phyloP scores from a whole-genome alignment of 2,797 vertebrate genomes.

The Leucoraja ocellata region DNA sequence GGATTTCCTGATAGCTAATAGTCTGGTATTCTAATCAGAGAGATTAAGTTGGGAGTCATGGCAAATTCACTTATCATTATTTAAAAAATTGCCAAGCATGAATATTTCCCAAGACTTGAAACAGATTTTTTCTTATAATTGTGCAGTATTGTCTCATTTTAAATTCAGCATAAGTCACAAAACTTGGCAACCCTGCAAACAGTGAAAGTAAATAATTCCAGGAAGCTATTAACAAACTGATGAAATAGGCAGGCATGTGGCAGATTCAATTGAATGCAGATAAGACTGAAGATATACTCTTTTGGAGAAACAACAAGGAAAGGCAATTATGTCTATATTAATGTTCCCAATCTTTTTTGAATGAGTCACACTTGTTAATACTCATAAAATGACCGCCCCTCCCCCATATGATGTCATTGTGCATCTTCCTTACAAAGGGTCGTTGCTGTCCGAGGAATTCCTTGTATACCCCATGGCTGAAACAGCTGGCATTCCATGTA shows the following conservation, averaged over 20 bases:
- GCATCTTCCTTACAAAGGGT: too few relatives aligned
- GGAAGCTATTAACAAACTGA: background rate
- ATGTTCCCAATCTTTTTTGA: too few relatives aligned
- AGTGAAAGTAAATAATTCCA: background rate
- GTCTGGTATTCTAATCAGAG: conserved; percentile 19
- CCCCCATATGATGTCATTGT: too few relatives aligned
- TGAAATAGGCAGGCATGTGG: background rate
- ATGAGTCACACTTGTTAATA: too few relatives aligned
- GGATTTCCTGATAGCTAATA: conserved; percentile 1
- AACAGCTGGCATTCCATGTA: too few relatives aligned
- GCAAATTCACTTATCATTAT: background rate
- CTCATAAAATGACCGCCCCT: too few relatives aligned
- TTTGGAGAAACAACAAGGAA: background rate
- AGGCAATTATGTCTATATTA: background rate
- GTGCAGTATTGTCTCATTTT: background rate
- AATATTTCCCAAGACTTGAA: conserved; percentile 10
- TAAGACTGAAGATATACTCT: background rate
- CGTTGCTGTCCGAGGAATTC: too few relatives aligned
- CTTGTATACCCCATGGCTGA: too few relatives aligned
- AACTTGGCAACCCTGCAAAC: background rate
- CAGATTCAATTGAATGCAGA: too few relatives aligned
- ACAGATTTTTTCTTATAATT: background rate
- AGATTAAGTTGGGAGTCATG: background rate
- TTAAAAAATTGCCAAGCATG: background rate
- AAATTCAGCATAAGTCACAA: background rate